These are phyloP conservation scores for Hypotaenidia philippensis DNA, from an alignment of 2,797 vertebrate species.

Conservation along the genomic window DNA sequence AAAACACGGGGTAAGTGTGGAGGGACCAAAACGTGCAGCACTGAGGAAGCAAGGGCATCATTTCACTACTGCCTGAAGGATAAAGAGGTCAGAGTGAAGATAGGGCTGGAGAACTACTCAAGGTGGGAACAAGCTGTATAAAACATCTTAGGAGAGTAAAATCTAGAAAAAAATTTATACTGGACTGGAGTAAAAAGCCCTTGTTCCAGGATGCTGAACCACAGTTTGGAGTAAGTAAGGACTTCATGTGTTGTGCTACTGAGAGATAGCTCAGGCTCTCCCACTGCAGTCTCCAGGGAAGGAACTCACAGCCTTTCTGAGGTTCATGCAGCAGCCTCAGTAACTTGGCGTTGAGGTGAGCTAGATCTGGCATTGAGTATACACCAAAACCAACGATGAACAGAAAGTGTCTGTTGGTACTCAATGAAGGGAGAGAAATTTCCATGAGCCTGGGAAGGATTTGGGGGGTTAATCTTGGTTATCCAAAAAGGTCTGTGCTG, in stretches of 20 bases:
- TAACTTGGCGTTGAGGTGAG: too few species aligned
- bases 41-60: neutral
- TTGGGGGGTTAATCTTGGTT: neutral
- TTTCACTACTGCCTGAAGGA: neutral
- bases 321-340: neutral
- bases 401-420: neutral
- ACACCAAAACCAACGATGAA: neutral
- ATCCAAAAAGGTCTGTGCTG: neutral
- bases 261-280: neutral
- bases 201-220: neutral
- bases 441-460: neutral
- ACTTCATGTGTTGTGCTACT: neutral
- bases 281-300: neutral
- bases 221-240: neutral
- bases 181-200: neutral
- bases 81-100: neutral
- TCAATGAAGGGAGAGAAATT: neutral
- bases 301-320: neutral
- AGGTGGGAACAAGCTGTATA: neutral
- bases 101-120: neutral
- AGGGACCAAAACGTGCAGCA: neutral
- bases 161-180: neutral
- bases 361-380: neutral
- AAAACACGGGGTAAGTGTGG: neutral
- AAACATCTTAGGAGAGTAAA: neutral